These are phyloP conservation scores for Paedocypris micromegethes DNA, from an alignment of 2,797 vertebrate genomes.

Conservation along the genomic window DNA sequence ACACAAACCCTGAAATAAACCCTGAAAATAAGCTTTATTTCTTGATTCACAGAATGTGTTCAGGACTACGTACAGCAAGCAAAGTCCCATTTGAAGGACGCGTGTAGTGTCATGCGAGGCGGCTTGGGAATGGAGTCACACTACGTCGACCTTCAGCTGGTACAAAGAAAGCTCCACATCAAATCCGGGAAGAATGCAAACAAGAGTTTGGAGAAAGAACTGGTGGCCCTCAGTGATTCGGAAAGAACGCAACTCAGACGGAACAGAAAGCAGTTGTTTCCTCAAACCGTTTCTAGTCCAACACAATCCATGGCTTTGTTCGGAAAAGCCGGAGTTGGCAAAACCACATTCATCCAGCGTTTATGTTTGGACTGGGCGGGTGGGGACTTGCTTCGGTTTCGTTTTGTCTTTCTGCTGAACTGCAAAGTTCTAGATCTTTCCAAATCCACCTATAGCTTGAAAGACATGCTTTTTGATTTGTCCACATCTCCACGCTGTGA, in stretches of 20 bases:
- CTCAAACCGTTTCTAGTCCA: conserved; percentile 51
- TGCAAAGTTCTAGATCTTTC: conserved; percentile 65
- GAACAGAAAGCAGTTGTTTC: conserved; percentile 65
- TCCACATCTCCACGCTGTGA: conserved; percentile 53
- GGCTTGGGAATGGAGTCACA: conserved; percentile 60
- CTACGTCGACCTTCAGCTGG: conserved; percentile 69
- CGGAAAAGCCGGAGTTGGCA: conserved; percentile 82
- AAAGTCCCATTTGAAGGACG: conserved; percentile 60
- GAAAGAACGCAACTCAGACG: conserved; percentile 62
- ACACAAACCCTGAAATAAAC: not conserved
- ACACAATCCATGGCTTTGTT: conserved; percentile 72
- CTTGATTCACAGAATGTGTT: conserved; percentile 66
- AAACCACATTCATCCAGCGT: conserved; percentile 75
- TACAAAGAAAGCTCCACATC: conserved; percentile 62
- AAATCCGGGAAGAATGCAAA: conserved; percentile 63
- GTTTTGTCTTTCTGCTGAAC: conserved; percentile 81
- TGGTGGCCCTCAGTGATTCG: conserved; percentile 65
- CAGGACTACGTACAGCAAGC: conserved; percentile 61
- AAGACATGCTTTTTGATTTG: conserved; percentile 71
- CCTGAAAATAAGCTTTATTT: not conserved
- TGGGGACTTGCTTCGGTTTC: conserved; percentile 74
- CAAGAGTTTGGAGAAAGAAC: conserved; percentile 77
- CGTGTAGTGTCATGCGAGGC: conserved; percentile 56
- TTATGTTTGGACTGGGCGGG: conserved; percentile 81
- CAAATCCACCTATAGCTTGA: conserved; percentile 63